Evolutionary conservation across 1,140 invertebrate species (phyloP), one percentile per base, ranked within the genome.

Genomic region (Brachionus manjavacas): DNA sequence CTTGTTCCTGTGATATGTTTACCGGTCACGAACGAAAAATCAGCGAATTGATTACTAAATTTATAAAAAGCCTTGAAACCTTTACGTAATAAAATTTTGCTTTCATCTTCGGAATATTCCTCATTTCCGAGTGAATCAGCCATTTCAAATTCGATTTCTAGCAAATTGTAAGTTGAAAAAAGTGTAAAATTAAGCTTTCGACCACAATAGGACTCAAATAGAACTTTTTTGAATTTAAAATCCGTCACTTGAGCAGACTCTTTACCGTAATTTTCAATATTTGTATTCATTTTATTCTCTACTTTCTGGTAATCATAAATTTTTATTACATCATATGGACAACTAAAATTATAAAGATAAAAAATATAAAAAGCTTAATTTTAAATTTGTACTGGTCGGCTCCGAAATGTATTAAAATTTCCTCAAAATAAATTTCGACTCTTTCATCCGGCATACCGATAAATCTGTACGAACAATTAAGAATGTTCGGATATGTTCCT

Each of bases 351-450:
- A 64, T 8, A 1, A n/a, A 81, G 64, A 9, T 78, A 39, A 78
- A 43, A 25, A 60, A 25, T 25, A 28, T 1, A 23, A 16, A 12
- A 8, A 70, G 12, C 8, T 60, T 11, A 23, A 20, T 94, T 94
- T 39, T 39, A 16, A 46, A 28, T 72, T n/a, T 95, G 4, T 91
- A 99, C 96, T 99, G 97, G 87, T 96, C 93, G 86, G 97, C 97
- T 86, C 97, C 97, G 91, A 95, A 98, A 91, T 97, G 98, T 79
- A 99, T 92, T 90, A 98, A 96, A 91, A 99, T 99, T 91, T 99
- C 97, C 86, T 95, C 92, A 91, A 99, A 99, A 90, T 96, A 95
- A 85, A 99, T 91, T 85, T 95, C 93, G 86, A 99, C 94, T 87
- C 98, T 91, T 90, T 99, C 95, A 80, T 94, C 93, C 28, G 92